Conservation (phyloP, 2,113 vertebrate species). For the Theristicus caerulescens region DNA sequence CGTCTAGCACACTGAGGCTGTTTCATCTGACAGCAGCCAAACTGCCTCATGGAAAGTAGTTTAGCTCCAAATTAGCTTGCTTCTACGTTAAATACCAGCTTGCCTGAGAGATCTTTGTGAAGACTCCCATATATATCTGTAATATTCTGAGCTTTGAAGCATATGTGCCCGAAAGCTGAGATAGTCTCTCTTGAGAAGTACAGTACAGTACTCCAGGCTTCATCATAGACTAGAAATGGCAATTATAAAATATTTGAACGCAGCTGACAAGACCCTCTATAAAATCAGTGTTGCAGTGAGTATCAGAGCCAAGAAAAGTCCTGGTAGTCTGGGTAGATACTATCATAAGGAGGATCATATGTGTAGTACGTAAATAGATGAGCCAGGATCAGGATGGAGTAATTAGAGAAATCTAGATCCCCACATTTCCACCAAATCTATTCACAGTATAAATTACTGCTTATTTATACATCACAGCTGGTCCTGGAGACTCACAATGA, state of each 20-base stretch:
- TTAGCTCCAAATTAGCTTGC: constrained; percentile 79
- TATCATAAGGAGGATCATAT: background rate
- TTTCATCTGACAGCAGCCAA: constrained; percentile 79
- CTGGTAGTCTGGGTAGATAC: background rate
- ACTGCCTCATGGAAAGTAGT: constrained; percentile 78
- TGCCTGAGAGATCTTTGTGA: constrained; percentile 77
- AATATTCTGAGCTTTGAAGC: constrained; percentile 77
- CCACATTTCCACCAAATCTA: background rate
- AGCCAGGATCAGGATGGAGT: background rate
- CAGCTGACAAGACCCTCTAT: constrained; percentile 48
- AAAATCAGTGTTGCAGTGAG: constrained; percentile 23
- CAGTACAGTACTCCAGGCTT: constrained; percentile 71
- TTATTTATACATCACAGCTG: background rate
- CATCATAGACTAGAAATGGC: constrained; percentile 58
- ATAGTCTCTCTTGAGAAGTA: constrained; percentile 64
- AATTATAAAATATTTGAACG: constrained; percentile 70
- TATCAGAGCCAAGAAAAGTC: background rate
- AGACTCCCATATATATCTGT: constrained; percentile 73
- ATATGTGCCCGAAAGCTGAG: constrained; percentile 75
- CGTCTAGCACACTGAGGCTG: constrained; percentile 64
- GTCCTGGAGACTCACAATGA: background rate
- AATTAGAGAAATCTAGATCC: background rate
- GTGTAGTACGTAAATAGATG: background rate
- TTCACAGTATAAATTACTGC: background rate
- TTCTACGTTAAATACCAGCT: constrained; percentile 83